These are phyloP conservation scores for Falco cherrug DNA, from an alignment of 2,797 vertebrate species.

Conservation along the genomic window DNA sequence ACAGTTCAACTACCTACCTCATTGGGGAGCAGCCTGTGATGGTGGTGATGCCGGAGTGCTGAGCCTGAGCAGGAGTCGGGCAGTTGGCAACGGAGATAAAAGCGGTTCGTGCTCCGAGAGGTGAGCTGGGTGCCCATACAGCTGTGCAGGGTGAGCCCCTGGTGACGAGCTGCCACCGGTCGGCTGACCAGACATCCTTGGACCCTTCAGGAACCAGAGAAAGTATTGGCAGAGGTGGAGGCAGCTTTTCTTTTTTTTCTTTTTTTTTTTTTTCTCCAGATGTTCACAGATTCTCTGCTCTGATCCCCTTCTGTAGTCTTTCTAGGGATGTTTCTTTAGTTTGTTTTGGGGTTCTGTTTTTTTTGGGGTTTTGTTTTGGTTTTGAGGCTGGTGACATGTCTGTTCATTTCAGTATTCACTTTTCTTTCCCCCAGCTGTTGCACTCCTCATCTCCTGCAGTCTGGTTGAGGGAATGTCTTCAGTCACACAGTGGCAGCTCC, in stretches of 20 bases:
- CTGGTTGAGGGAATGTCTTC: background rate
- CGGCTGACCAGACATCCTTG: background rate
- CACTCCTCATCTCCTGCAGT: background rate
- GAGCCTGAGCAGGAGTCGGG: background rate
- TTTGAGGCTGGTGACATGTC: background rate
- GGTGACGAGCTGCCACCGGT: background rate
- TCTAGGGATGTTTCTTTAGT: background rate
- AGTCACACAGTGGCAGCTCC: background rate
- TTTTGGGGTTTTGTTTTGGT: background rate
- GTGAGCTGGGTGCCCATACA: background rate
- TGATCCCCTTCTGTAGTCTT: background rate
- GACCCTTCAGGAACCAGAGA: background rate
- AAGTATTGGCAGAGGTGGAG: background rate
- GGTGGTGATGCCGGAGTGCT: background rate
- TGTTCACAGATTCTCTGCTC: background rate
- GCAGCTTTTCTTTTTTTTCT: background rate
- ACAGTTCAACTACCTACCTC: constrained; percentile 9
- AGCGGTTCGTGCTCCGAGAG: background rate
- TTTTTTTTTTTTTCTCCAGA: background rate
- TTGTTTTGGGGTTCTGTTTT: background rate
- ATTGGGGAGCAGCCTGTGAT: background rate
- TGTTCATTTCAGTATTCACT: background rate
- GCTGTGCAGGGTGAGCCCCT: background rate
- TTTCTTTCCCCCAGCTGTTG: background rate
- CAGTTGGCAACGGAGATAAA: background rate